These are phyloP conservation scores for Argyrosomus japonicus DNA, from an alignment of 2,113 vertebrate species.

Conservation along the genomic window DNA sequence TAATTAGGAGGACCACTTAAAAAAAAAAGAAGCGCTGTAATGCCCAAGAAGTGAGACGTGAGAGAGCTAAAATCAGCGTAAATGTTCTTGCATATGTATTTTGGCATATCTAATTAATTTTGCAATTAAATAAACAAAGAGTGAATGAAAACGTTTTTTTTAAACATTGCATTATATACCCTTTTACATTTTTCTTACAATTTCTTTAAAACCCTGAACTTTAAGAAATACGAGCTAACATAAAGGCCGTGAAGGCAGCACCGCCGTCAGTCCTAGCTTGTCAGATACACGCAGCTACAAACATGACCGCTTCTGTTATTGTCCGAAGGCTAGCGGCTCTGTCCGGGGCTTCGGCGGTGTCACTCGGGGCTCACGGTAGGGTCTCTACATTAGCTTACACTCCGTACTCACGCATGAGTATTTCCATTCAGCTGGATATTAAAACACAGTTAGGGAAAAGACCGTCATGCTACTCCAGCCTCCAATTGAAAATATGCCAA, in stretches of 20 bases:
- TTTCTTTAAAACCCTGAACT: accelerated
- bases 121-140: too few species aligned
- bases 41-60: not conserved
- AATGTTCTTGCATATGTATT: not conserved
- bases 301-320: slow-evolving; percentile 64
- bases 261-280: not conserved
- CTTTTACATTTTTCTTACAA: not conserved
- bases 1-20: not conserved
- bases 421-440: not conserved
- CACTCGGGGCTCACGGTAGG: slow-evolving; percentile 89
- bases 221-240: not conserved
- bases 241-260: slow-evolving; percentile 38
- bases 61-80: not conserved
- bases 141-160: not conserved
- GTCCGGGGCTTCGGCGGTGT: slow-evolving; percentile 88
- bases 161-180: not conserved
- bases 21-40: too few species aligned
- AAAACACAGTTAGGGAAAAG: not conserved
- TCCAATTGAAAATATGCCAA: not conserved
- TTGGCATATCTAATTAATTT: too few species aligned
- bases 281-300: not conserved
- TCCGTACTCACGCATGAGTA: not conserved
- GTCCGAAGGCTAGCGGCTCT: slow-evolving; percentile 87
- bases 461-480: not conserved
- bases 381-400: accelerated